Conservation (phyloP, 37 sponge, comb jelly and placozoan species). For the Theonella swinhoei region DNA sequence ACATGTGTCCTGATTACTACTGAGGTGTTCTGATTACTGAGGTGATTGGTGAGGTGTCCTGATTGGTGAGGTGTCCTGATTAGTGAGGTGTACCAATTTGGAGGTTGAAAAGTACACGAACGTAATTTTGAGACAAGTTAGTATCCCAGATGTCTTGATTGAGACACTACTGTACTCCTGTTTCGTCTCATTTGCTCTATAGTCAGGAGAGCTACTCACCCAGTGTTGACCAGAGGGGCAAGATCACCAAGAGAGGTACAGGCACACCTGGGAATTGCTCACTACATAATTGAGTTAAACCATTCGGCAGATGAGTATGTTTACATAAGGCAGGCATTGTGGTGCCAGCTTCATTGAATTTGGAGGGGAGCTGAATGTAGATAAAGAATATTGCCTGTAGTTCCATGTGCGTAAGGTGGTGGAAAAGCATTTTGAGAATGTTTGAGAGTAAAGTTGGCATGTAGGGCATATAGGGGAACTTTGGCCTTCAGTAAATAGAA, state of each 20-base stretch:
- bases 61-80: no score
- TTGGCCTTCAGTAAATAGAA: no score
- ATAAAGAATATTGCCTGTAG: no score
- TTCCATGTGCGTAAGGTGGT: no score
- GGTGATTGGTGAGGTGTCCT: constrained; percentile 7
- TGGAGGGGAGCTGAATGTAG: constrained; percentile 9
- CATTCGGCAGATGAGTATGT: neutral
- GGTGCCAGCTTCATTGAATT: neutral
- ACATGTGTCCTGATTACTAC: no score
- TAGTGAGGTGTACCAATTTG: no score
- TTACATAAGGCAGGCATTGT: neutral
- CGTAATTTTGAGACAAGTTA: neutral
- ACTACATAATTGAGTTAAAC: neutral
- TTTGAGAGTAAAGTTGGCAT: no score
- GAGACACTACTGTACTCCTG: neutral
- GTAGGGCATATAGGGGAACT: no score
- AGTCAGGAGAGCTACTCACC: neutral
- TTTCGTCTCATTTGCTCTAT: neutral
- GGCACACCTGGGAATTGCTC: neutral
- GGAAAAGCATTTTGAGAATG: no score
- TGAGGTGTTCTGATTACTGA: neutral
- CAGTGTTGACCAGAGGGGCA: neutral
- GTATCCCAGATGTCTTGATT: neutral
- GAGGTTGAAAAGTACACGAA: no score
- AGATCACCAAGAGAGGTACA: constrained; percentile 17